Evolutionary conservation across 2,888 invertebrate species (phyloP), one percentile per base, ranked within the genome.

Genomic region (Sphinx pinastri): DNA sequence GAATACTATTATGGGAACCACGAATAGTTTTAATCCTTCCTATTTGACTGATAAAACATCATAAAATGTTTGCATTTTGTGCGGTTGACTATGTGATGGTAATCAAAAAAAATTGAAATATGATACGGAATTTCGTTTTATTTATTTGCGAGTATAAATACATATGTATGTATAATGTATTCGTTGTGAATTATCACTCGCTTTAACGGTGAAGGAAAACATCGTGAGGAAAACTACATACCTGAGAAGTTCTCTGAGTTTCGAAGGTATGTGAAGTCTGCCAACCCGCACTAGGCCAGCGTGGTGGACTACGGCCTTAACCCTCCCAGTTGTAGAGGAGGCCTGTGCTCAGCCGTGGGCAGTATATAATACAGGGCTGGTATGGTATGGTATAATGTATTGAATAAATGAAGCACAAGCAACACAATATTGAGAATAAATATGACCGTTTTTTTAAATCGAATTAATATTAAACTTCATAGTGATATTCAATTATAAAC

Each of bases 1-100:
- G 73, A 77, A 74, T 77, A 76, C 54, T 55, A 70, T 68, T 68
- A 59, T 55, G 38, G 55, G 49, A 49, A 71, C 60, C 47, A 47
- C 67, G 60, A 67, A 54, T 60, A 67, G 52, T 71, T 69, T 66
- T 66, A 67, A 59, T 67, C 60, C 16, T 54, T 69, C n/a, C 19
- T 69, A 52, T 69, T 38, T 63, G 16, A n/a, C 19, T 47, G 25
- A 69, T 69, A 63, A 63, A 69, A 63, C 54, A 54, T 69, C 60
- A 60, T 68, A 38, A 52, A 31, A 38, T 68, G 38, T 52, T 60
- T 59, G 16, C 25, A 16, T 68, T 47, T 57, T 55, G 14, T 25
- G 70, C 68, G 63, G 63, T 63, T 19, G 49, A 49, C 47, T 63
- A 49, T 19, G 16, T 47, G 63, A 47, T 19, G 19, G 19, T 63